Conservation (phyloP, 1,140 invertebrate genomes). For the Charaxes varanes region DNA sequence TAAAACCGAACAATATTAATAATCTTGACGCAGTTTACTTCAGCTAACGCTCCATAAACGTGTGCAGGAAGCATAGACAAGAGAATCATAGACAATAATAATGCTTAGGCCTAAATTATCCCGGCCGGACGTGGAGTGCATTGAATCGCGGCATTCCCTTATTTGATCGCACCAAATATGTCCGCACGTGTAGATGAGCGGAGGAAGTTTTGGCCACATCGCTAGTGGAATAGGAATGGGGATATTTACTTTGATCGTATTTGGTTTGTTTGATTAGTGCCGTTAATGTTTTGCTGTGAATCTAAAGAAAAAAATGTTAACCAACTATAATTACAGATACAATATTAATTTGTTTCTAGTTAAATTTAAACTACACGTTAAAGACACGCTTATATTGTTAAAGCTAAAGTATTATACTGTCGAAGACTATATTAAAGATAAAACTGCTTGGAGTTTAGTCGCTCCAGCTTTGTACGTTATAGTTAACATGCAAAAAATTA, state of each 20-base stretch:
- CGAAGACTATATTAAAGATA: too few relatives aligned
- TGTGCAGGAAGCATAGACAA: slow-evolving; percentile 34
- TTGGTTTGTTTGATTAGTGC: too few relatives aligned
- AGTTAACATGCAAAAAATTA: too few relatives aligned
- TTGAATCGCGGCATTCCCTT: slow-evolving; percentile 40
- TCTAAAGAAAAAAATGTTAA: too few relatives aligned
- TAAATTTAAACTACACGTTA: too few relatives aligned
- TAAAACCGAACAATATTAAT: slow-evolving; percentile 3
- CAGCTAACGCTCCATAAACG: slow-evolving; percentile 21
- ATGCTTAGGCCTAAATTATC: slow-evolving; percentile 33
- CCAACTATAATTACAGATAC: too few relatives aligned
- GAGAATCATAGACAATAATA: slow-evolving; percentile 43
- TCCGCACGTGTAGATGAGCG: slow-evolving; percentile 25
- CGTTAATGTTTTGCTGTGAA: too few relatives aligned
- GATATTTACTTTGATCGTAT: slow-evolving; percentile 4
- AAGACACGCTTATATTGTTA: too few relatives aligned
- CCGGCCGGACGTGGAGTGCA: slow-evolving; percentile 40
- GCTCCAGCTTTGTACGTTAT: too few relatives aligned
- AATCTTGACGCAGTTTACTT: slow-evolving; percentile 12
- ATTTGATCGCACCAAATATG: slow-evolving; percentile 31
- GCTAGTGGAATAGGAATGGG: slow-evolving; percentile 5
- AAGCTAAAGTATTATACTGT: too few relatives aligned
- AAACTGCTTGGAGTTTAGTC: too few relatives aligned
- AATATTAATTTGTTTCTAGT: too few relatives aligned
- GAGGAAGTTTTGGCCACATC: slow-evolving; percentile 30